phyloP scores from a whole-genome alignment of 2,888 invertebrate genomes.

The Polia nebulosa region DNA sequence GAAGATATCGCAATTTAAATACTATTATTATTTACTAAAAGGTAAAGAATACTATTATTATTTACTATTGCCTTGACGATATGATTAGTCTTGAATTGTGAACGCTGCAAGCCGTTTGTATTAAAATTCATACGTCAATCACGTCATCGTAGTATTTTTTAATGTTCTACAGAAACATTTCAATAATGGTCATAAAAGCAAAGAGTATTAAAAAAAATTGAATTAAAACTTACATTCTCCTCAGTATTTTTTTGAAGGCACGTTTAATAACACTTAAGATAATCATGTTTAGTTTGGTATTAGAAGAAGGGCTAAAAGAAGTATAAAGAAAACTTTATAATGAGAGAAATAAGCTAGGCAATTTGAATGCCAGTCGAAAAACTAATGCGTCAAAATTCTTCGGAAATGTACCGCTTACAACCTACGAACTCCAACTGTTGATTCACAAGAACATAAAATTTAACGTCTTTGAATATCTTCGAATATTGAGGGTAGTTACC shows the following conservation, averaged over 20 bases:
- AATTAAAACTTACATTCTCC: conserved; percentile 79
- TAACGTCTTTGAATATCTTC: background rate
- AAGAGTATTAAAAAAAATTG: background rate
- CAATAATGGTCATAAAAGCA: conserved; percentile 19
- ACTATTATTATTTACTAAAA: background rate
- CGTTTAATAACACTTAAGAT: conserved; percentile 67
- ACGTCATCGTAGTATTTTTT: conserved; percentile 66
- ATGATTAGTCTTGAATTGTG: conserved; percentile 78
- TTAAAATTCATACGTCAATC: conserved; percentile 66
- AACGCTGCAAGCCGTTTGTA: conserved; percentile 54
- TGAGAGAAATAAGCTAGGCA: background rate
- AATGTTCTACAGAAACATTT: conserved; percentile 56
- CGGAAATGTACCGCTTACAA: background rate
- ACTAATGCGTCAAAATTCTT: conserved; percentile 5
- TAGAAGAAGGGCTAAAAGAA: conserved; percentile 25
- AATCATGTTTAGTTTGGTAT: conserved; percentile 36
- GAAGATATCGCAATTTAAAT: background rate
- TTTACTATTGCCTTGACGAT: conserved; percentile 86
- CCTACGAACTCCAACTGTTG: conserved; percentile 5
- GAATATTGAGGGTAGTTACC: conserved; percentile 15
- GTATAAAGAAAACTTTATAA: conserved; percentile 38
- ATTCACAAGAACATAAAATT: conserved; percentile 13
- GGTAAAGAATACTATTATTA: too few species aligned
- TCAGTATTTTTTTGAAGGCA: conserved; percentile 77
- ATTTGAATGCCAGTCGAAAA: conserved; percentile 27